Evolutionary conservation across 2,888 invertebrate genomes (phyloP).

Genomic region (Caenorhabditis sp.): DNA sequence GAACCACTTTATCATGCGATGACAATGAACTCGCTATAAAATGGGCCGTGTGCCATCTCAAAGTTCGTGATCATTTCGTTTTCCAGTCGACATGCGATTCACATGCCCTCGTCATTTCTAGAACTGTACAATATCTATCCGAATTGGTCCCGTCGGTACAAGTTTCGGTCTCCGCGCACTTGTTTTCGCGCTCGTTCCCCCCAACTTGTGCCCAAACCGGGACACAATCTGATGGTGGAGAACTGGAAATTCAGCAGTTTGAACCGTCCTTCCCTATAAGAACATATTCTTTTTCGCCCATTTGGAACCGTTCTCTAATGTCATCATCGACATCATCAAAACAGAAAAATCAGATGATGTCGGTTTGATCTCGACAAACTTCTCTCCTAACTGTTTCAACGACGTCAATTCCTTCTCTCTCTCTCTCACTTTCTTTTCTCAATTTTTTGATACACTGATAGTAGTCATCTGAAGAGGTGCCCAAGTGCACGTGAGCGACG

Average conservation of each 20-base stretch:
- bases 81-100: no score
- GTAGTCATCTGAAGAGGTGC: not conserved
- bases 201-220: constrained; percentile 43
- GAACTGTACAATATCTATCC: no score
- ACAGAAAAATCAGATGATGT: constrained; percentile 4
- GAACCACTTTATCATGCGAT: constrained; percentile 46
- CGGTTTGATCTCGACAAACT: not conserved
- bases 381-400: constrained; percentile 36
- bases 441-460: constrained; percentile 23
- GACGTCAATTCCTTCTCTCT: constrained; percentile 15
- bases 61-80: constrained; percentile 10
- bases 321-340: not conserved
- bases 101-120: no score
- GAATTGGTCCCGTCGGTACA: no score
- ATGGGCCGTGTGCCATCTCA: not conserved
- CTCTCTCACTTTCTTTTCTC: no score
- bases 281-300: constrained; percentile 20
- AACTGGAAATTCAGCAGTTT: constrained; percentile 47
- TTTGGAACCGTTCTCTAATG: constrained; percentile 5
- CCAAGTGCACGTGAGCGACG: constrained; percentile 48
- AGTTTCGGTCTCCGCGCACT: constrained; percentile 24
- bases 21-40: constrained; percentile 36
- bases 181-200: constrained; percentile 3
- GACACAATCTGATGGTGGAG: constrained; percentile 38
- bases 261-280: constrained; percentile 32